phyloP scores from a whole-genome alignment of 2,888 invertebrate species.

The Torymus auratus region DNA sequence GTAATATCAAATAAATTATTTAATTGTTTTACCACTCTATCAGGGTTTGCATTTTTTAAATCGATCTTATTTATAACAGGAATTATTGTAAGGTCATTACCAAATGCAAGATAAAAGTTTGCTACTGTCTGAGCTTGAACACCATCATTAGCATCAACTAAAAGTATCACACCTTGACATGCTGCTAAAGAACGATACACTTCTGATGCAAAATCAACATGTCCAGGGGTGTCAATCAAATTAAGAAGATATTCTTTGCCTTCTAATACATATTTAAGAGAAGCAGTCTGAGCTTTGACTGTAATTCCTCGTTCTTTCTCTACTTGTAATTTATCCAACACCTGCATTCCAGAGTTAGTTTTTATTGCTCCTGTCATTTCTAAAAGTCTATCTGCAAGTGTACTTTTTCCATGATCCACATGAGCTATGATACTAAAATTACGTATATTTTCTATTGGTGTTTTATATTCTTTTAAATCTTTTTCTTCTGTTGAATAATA shows the following conservation, averaged over 20 bases:
- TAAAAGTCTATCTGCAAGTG: conserved; percentile 95
- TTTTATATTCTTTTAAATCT: conserved; percentile 67
- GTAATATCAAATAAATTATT: conserved; percentile 89
- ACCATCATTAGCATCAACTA: conserved; percentile 97
- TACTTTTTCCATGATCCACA: conserved; percentile 99
- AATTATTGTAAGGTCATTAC: conserved; percentile 87
- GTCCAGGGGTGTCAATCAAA: conserved; percentile 98
- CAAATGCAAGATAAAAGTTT: conserved; percentile 94
- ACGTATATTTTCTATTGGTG: conserved; percentile 82
- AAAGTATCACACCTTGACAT: conserved; percentile 95
- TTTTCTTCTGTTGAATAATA: conserved; percentile 51
- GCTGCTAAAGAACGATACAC: conserved; percentile 93
- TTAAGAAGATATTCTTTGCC: conserved; percentile 89
- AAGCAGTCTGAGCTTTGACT: conserved; percentile 97
- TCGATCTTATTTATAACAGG: conserved; percentile 99
- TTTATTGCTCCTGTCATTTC: conserved; percentile 92
- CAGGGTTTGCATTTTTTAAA: conserved; percentile 92
- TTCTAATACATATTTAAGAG: conserved; percentile 85
- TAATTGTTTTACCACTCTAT: conserved; percentile 87
- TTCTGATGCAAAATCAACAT: conserved; percentile 98
- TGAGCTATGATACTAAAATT: conserved; percentile 99
- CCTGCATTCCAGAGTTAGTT: conserved; percentile 83
- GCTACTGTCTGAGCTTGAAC: conserved; percentile 99
- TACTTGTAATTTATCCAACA: conserved; percentile 89
- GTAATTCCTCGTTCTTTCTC: conserved; percentile 98